Evolutionary conservation across 2,888 invertebrate species (phyloP).

Genomic region (Diabrotica balteata): DNA sequence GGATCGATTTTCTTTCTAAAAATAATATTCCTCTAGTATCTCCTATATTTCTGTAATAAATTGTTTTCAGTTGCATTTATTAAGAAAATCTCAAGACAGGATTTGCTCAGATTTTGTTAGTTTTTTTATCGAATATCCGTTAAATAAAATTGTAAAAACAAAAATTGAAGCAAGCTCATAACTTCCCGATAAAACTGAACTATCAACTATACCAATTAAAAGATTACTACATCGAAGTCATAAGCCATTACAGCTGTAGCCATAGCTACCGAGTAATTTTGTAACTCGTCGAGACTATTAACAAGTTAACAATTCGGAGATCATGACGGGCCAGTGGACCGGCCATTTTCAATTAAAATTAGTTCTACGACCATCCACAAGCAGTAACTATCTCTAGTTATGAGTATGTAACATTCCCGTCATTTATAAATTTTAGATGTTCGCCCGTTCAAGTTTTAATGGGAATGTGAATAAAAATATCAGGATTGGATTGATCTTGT

Average conservation of each 20-base stretch:
- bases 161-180: no score
- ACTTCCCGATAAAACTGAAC: no score
- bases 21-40: no score
- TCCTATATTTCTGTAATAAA: no score
- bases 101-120: no score
- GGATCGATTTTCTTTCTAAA: no score
- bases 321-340: constrained; percentile 7
- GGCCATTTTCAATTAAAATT: constrained; percentile 16
- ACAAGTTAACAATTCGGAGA: constrained; percentile 13
- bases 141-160: no score
- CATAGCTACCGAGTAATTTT: constrained; percentile 6
- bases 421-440: constrained; percentile 3
- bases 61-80: no score
- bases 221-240: neutral
- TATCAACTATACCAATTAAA: no score
- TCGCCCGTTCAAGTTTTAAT: constrained; percentile 5
- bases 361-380: constrained; percentile 14
- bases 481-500: neutral
- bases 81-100: no score
- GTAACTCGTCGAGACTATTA: constrained; percentile 1
- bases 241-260: neutral
- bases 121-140: no score
- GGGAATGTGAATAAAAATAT: neutral
- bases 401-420: constrained; percentile 2
- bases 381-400: constrained; percentile 6